Base-by-base conservation (phyloP, 2,113 vertebrate species). In the Telmatochromis bifrenatus region DNA sequence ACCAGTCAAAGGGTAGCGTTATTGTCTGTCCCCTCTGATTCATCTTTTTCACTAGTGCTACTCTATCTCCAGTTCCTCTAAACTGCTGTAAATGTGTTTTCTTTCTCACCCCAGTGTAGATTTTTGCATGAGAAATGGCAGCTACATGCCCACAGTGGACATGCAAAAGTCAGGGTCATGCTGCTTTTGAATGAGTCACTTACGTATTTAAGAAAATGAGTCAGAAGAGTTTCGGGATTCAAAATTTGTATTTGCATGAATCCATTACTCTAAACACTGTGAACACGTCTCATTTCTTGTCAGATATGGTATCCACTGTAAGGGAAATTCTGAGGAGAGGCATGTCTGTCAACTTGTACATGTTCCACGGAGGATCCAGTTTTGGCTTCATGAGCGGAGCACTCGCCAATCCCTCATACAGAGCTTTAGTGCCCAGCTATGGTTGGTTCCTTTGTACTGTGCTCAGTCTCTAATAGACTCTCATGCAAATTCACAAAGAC, bases 311-410 rank as follows among this genome's bases (percentile, higher is more conserved):
- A 84, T 95, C 96, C 3, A 96, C 96, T 0, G 95, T 98, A 9
- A 95, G 97, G 9, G 96, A 96, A 42, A 85, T 98, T 23, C 88
- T 99, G 39, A 94, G 96, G 14, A 90, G 93, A 0, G 98, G 98
- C 81, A 97, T 97, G 55, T 99, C 98, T 17, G 94, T 99, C 92
- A 99, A 99, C 68, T 93, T 99, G 65, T 98, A 99, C 95, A 99
- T 99, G 98, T 99, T 99, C 93, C 98, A 99, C 0, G 98, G 98
- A 55, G 98, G 98, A 81, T 98, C 98, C 87, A 99, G 97, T 89
- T 99, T 99, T 11, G 98, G 98, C 42, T 99, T 99, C 94, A 97
- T 98, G 91, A 97, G 88, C 0, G 98, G 98, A 10, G 98, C 98
- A 1, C n/a, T 97, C 26, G 92, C 96, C 21, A 95, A 96, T 19